Evolutionary conservation across 2,797 vertebrate genomes (phyloP).

Genomic region (Masticophis lateralis): DNA sequence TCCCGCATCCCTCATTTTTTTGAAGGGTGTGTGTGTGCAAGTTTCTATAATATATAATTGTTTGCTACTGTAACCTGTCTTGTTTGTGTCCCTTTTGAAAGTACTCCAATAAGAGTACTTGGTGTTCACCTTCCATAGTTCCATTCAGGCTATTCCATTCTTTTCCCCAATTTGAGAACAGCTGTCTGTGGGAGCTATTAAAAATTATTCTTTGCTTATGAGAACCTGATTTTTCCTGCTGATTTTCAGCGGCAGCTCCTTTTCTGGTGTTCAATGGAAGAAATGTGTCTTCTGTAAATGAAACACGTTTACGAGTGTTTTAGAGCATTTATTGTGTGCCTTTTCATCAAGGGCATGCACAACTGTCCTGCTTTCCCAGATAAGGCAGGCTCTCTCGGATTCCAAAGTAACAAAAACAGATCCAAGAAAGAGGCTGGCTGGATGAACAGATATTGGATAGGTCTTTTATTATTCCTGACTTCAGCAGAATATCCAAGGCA

Average conservation of each 20-base stretch:
- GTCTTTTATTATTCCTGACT: slow-evolving; percentile 66
- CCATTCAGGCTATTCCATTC: neutral
- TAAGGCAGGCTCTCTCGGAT: slow-evolving; percentile 38
- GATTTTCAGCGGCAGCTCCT: slow-evolving; percentile 26
- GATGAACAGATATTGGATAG: slow-evolving; percentile 59
- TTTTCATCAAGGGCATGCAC: slow-evolving; percentile 50
- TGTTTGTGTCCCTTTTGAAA: neutral
- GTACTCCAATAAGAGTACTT: neutral
- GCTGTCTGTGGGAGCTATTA: neutral
- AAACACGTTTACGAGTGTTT: slow-evolving; percentile 46
- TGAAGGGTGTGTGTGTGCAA: neutral
- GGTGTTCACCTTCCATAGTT: neutral
- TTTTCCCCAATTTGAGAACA: neutral
- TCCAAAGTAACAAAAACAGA: slow-evolving; percentile 46
- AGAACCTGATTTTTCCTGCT: slow-evolving; percentile 9
- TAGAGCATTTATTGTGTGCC: slow-evolving; percentile 34
- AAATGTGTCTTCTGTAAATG: slow-evolving; percentile 36
- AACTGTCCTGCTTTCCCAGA: slow-evolving; percentile 32
- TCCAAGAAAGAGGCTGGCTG: slow-evolving; percentile 52
- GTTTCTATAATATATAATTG: neutral
- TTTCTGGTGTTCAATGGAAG: slow-evolving; percentile 23
- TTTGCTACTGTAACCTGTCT: neutral
- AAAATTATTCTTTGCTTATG: neutral
- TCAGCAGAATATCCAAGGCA: slow-evolving; percentile 68
- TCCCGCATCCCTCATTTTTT: neutral